Conservation (phyloP, 2,113 vertebrate species). For the Mirounga angustirostris region DNA sequence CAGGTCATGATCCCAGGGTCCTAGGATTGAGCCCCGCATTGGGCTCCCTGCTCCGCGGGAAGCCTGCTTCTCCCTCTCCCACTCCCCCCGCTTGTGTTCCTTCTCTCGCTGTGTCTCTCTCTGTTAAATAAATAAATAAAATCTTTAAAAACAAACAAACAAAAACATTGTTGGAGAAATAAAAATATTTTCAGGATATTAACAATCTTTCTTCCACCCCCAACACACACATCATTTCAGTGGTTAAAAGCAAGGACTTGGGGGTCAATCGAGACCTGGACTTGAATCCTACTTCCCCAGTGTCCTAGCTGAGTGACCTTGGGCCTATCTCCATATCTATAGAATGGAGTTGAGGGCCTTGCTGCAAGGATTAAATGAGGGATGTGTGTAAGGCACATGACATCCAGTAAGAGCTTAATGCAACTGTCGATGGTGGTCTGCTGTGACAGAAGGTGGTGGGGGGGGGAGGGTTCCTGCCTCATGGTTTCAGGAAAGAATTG, state of each 20-base stretch:
- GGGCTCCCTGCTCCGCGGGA: no score
- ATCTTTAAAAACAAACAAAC: no score
- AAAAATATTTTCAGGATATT: slow-evolving; percentile 36
- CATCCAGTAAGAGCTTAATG: neutral
- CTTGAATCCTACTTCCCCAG: neutral
- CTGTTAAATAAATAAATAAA: no score
- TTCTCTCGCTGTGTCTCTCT: no score
- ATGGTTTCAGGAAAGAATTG: neutral
- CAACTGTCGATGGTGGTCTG: rapidly evolving
- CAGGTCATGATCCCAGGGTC: no score
- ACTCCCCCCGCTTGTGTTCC: no score
- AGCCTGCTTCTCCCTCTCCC: no score
- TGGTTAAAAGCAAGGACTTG: slow-evolving; percentile 25
- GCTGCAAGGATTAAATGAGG: neutral
- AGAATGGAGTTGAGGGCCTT: neutral
- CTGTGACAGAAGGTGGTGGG: neutral
- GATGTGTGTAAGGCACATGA: neutral
- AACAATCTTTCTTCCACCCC: neutral
- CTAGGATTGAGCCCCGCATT: no score
- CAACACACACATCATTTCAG: neutral
- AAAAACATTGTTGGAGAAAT: neutral
- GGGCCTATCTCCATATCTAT: neutral
- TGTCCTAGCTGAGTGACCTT: neutral
- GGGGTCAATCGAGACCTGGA: neutral
- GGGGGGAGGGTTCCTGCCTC: no score